Base-by-base conservation (phyloP, 2,113 vertebrate species). In the Tyrannus savana region DNA sequence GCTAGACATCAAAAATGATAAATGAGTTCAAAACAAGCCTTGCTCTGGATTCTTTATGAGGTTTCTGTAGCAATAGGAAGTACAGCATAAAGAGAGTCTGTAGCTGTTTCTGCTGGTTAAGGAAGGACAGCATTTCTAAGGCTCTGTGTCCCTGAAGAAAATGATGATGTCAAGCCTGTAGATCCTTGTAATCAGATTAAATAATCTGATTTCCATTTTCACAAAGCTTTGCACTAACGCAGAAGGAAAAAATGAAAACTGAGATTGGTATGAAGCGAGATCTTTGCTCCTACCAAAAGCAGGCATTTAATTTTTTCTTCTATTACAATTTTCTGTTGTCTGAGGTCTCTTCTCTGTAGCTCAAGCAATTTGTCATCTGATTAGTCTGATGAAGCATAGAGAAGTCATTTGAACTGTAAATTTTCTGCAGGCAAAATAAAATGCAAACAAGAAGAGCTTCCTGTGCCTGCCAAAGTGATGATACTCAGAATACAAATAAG, bases 401-500 rank as follows among this genome's bases (percentile, higher is more conserved):
- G 96, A 97, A 97, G 95, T 98, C 97, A 97, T 96, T 96, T 97
- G 97, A 97, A 98, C 97, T 96, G 95, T 97, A 97, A 97, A 97
- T 98, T 98, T 97, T 98, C 98, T 98, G 95, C 96, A 96, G 97
- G 98, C 97, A 97, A 97, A 97, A 98, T 97, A 97, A 98, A 97
- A 96, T 95, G 97, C 96, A 98, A 98, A 98, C 84, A 97, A 97
- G 97, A 96, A 93, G 97, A 98, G 95, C 97, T 98, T 98, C 97
- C 97, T 97, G 96, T 97, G 92, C 98, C 97, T 98, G 97, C 98
- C 97, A 93, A 98, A 98, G 95, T 98, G 97, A 98, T 98, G 98
- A 98, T 98, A 97, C 97, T 98, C 97, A 92, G 97, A 98, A 96
- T 98, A 98, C 97, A 98, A 98, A 98, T 97, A 97, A 98, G 96